Percentiles rank a stretch among this genome's conserved stretches.
Evolutionary conservation across 2,797 vertebrate species (phyloP).

Genomic region (Enteromius radiatus): DNA sequence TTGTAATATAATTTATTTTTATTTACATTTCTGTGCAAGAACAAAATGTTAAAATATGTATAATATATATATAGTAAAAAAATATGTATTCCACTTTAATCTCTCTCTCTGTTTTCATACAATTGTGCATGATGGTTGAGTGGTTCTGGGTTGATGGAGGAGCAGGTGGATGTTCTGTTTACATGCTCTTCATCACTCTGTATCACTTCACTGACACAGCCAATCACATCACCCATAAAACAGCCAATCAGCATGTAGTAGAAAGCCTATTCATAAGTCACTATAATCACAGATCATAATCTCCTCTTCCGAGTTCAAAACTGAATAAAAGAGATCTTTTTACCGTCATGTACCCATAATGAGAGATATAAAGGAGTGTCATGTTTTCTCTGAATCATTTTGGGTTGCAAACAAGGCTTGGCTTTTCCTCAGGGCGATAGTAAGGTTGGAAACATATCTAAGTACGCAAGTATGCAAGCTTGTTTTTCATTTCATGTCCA

Average conservation of each 20-base stretch:
- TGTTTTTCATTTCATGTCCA: neutral
- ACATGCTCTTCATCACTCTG: slow-evolving; percentile 66
- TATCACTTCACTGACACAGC: slow-evolving; percentile 28
- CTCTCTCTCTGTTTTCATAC: slow-evolving; percentile 4
- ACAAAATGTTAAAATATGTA: too few relatives aligned
- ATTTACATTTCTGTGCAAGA: neutral
- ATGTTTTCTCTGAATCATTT: neutral
- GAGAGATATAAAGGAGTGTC: slow-evolving; percentile 1
- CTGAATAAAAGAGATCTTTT: slow-evolving; percentile 15
- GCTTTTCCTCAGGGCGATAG: neutral
- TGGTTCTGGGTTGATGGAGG: slow-evolving; percentile 71
- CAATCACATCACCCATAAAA: slow-evolving; percentile 36
- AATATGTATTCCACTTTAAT: neutral
- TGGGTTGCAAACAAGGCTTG: neutral
- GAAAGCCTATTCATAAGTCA: neutral
- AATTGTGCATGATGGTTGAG: slow-evolving; percentile 69
- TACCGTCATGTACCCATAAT: neutral
- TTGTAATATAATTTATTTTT: neutral
- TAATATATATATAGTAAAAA: neutral
- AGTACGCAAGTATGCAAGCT: neutral
- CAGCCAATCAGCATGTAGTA: slow-evolving; percentile 24
- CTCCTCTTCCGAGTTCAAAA: neutral
- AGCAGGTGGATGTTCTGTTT: slow-evolving; percentile 84
- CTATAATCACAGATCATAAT: slow-evolving; percentile 20
- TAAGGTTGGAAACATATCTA: neutral